These are phyloP conservation scores for Drosophila punjabiensis DNA, from an alignment of 1,140 invertebrate genomes.

Conservation along the genomic window DNA sequence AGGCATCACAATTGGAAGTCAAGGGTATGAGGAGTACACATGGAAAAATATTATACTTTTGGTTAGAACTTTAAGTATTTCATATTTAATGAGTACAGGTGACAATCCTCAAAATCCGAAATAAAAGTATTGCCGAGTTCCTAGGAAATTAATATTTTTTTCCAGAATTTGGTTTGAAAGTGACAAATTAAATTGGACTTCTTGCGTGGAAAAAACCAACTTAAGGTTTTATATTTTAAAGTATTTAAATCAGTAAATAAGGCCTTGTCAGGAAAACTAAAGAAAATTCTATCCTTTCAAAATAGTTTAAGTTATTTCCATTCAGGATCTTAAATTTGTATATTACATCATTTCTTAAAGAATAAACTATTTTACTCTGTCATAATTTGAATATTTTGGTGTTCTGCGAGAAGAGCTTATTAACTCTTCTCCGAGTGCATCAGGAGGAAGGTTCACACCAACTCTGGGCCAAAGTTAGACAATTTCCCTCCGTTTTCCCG, in stretches of 20 bases:
- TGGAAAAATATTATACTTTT: not conserved
- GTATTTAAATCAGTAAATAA: no score
- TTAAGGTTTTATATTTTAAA: no score
- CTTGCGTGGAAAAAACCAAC: no score
- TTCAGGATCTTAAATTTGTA: not conserved
- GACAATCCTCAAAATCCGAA: not conserved
- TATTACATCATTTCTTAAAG: not conserved
- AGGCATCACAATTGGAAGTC: constrained; percentile 28
- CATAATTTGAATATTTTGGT: not conserved
- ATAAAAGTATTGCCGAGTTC: not conserved
- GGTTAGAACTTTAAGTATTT: not conserved
- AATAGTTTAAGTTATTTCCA: no score
- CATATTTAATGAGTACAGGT: not conserved
- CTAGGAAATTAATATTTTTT: no score
- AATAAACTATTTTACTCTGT: not conserved
- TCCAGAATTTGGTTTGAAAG: no score
- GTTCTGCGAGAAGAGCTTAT: no score
- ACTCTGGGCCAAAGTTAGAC: constrained; percentile 38
- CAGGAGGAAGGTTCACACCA: constrained; percentile 67
- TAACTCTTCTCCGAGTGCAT: constrained; percentile 2
- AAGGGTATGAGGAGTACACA: constrained; percentile 1
- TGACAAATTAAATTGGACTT: no score
- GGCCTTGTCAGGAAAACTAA: no score
- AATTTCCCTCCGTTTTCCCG: constrained; percentile 45
- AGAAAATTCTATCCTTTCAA: no score